Evolutionary conservation across 2,113 vertebrate genomes (phyloP).

Genomic region (Cyprinodon brontotheroides): DNA sequence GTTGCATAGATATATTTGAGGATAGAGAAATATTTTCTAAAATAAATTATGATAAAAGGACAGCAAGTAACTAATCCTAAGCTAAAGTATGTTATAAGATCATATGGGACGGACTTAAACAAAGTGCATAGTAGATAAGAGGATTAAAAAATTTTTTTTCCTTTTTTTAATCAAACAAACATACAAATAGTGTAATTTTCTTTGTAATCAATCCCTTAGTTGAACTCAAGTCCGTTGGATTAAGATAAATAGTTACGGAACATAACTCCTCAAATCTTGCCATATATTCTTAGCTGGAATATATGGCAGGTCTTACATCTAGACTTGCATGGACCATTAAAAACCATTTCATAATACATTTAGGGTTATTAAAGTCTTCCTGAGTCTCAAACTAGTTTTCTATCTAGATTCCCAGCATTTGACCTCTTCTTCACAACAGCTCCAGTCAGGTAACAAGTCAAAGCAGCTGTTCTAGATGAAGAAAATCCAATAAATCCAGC

Average conservation of each 20-base stretch:
- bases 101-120: background rate
- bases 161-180: background rate
- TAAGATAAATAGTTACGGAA: no score
- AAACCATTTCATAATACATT: background rate
- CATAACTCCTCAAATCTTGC: background rate
- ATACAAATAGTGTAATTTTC: background rate
- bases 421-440: background rate
- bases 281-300: background rate
- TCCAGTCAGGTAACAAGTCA: background rate
- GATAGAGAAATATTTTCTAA: background rate
- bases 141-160: background rate
- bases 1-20: background rate
- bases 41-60: background rate
- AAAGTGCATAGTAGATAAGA: background rate
- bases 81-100: background rate
- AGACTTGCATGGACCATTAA: background rate
- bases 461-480: background rate
- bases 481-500: background rate
- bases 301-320: background rate
- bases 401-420: background rate
- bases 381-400: background rate
- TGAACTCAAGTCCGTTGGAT: background rate
- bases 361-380: background rate
- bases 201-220: background rate
- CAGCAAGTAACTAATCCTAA: background rate